phyloP scores from a whole-genome alignment of 2,797 vertebrate species.

The Brachyrhaphis roseni region DNA sequence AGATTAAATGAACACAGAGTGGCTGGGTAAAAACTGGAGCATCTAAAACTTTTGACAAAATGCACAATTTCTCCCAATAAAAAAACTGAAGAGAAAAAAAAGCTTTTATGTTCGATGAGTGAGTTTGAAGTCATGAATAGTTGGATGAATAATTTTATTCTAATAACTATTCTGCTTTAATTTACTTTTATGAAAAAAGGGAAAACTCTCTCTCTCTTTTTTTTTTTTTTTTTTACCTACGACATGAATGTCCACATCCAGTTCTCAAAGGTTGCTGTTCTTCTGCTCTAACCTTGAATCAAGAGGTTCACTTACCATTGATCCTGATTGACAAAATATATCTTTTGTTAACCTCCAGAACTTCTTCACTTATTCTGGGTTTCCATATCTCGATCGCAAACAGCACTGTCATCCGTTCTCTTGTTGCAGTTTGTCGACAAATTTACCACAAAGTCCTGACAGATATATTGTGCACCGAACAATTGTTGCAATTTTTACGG shows the following conservation, averaged over 20 bases:
- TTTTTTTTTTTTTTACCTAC: background rate
- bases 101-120: background rate
- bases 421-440: background rate
- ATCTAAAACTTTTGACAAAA: background rate
- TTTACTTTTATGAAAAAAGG: background rate
- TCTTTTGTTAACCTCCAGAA: too few species aligned
- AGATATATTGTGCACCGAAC: background rate
- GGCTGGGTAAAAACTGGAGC: background rate
- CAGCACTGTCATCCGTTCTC: background rate
- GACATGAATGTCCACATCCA: too few species aligned
- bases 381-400: background rate
- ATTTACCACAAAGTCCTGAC: background rate
- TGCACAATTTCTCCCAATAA: background rate
- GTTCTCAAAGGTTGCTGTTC: too few species aligned
- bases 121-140: background rate
- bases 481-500: background rate
- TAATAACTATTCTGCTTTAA: background rate
- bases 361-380: too few species aligned
- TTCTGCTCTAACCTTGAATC: too few species aligned
- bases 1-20: conserved; percentile 8
- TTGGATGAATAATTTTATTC: background rate
- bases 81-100: background rate
- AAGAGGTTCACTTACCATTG: too few species aligned
- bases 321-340: too few species aligned
- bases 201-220: too few species aligned